Base-by-base conservation (phyloP, 2,888 invertebrate genomes). In the Hydrotaea diabolus region DNA sequence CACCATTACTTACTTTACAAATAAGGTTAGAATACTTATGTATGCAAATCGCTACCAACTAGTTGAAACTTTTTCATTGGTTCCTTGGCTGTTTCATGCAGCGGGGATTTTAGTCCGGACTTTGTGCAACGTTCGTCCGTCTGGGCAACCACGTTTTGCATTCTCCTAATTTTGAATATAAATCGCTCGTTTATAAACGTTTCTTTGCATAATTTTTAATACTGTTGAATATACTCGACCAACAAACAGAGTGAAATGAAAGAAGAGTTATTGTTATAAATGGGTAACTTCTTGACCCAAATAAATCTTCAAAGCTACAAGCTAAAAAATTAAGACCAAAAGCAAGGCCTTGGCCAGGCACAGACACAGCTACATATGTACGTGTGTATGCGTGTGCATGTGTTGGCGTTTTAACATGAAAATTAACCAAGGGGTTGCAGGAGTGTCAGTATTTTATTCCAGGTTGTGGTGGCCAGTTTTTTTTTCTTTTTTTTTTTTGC, bases 241-340 rank as follows among this genome's bases (percentile, higher is more conserved):
- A 62, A 62, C n/a, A 2, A 23, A n/a, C n/a, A 26, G 31, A 49
- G n/a, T 49, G 49, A 49, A 55, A 55, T 66, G 66, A 66, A 36
- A 49, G n/a, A n/a, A n/a, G 23, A 31, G 53, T 7, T 71, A 69
- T 69, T 79, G 81, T 77, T 77, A 71, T 80, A 62, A 82, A 80
- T 74, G 79, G 69, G 62, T 74, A 79, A 79, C 82, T 82, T 85
- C 77, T 82, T 85, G 85, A 85, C 85, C 82, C 55, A 80, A 80
- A 85, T 85, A 85, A 85, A 80, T 82, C 79, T 80, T 39, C 1
- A 46, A 74, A 77, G 69, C 43, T 46, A 23, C 46, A 21, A 69
- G 23, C 43, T 69, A 43, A 23, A 69, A n/a, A 69, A 69, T 69
- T 69, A 69, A 69, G 39, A 69, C 69, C 69, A 46, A 69, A 3